These are phyloP conservation scores for Campodea augens DNA, from an alignment of 1,140 invertebrate genomes.

Conservation along the genomic window DNA sequence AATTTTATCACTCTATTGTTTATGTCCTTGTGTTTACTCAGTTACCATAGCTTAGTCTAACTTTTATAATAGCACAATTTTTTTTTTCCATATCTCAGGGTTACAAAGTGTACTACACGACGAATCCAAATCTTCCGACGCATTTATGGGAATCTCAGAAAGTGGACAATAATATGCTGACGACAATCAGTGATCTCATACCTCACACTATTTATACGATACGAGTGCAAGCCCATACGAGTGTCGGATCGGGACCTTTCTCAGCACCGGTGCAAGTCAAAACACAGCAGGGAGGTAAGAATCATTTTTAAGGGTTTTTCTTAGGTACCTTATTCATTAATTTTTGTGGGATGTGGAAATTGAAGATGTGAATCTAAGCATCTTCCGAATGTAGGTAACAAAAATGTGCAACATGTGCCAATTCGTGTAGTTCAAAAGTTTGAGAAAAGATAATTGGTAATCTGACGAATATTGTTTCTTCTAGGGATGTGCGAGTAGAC, in stretches of 20 bases:
- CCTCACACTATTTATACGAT: slow-evolving; percentile 82
- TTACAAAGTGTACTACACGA: slow-evolving; percentile 94
- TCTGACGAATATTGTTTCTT: too few relatives aligned
- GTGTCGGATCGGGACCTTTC: slow-evolving; percentile 73
- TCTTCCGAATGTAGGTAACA: too few relatives aligned
- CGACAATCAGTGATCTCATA: slow-evolving; percentile 76
- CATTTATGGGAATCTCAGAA: slow-evolving; percentile 79
- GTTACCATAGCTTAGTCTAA: too few relatives aligned
- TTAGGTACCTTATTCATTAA: background rate
- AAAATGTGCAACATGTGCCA: too few relatives aligned
- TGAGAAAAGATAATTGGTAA: too few relatives aligned
- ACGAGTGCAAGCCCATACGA: slow-evolving; percentile 74
- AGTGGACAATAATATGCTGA: slow-evolving; percentile 80
- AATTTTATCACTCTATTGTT: too few relatives aligned
- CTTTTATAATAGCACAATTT: background rate
- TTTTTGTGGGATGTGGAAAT: too few relatives aligned
- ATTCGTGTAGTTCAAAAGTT: too few relatives aligned
- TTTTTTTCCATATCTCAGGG: slow-evolving; percentile 42
- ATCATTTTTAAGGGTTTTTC: background rate
- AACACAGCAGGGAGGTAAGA: slow-evolving; percentile 73
- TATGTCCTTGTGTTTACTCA: too few relatives aligned
- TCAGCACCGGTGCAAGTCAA: slow-evolving; percentile 85
- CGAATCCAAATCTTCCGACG: slow-evolving; percentile 62
- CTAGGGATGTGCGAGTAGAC: too few relatives aligned
- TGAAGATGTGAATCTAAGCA: too few relatives aligned